These are phyloP conservation scores for Dendroctonus ponderosae DNA, from an alignment of 1,140 invertebrate genomes.

Conservation along the genomic window DNA sequence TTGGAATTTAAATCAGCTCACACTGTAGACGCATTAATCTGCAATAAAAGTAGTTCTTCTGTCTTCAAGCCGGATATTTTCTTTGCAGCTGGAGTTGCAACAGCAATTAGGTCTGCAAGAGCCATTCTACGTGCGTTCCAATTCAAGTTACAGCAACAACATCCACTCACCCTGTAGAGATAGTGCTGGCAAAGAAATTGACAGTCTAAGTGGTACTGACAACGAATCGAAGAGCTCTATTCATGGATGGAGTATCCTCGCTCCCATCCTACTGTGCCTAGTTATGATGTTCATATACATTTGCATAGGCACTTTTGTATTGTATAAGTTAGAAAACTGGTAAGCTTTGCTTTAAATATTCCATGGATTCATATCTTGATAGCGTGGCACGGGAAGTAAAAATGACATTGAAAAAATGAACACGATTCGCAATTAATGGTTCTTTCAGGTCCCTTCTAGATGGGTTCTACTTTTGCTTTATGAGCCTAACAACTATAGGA, in stretches of 20 bases:
- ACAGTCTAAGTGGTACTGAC: slow-evolving; percentile 68
- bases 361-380: neutral
- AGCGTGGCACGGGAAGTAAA: neutral
- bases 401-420: neutral
- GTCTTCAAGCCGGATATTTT: too few relatives aligned
- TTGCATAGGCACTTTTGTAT: slow-evolving; percentile 80
- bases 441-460: slow-evolving; percentile 66
- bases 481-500: slow-evolving; percentile 89
- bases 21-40: too few relatives aligned
- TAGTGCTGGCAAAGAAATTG: slow-evolving; percentile 55
- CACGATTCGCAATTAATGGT: too few relatives aligned
- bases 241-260: slow-evolving; percentile 71
- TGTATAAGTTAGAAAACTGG: slow-evolving; percentile 85
- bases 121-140: slow-evolving; percentile 75
- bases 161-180: slow-evolving; percentile 60
- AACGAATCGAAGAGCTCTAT: slow-evolving; percentile 72
- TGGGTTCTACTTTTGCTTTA: slow-evolving; percentile 93
- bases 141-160: slow-evolving; percentile 59
- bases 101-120: slow-evolving; percentile 69
- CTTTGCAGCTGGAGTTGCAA: slow-evolving; percentile 61
- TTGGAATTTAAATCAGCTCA: too few relatives aligned
- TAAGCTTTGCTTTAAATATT: neutral
- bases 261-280: slow-evolving; percentile 73
- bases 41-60: too few relatives aligned
- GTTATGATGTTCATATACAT: slow-evolving; percentile 82